Evolutionary conservation across 2,888 invertebrate genomes (phyloP).

Genomic region (Eilema sororculum): DNA sequence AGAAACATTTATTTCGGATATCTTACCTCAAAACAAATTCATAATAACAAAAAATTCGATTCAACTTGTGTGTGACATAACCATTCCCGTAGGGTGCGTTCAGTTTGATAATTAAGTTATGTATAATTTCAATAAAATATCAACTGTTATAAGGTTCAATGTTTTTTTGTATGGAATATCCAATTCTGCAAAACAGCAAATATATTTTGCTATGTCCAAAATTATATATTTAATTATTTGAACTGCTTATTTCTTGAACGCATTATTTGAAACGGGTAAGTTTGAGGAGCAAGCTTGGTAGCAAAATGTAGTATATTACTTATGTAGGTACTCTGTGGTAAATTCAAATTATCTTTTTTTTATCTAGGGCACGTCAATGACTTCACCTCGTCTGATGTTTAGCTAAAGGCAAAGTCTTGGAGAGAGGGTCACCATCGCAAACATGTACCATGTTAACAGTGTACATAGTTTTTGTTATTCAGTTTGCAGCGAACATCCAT

Average conservation of each 20-base stretch:
- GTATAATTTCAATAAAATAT: background rate
- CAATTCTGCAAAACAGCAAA: background rate
- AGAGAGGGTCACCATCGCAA: too few species aligned
- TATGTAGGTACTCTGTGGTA: too few species aligned
- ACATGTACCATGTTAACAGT: too few species aligned
- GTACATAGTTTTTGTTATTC: too few species aligned
- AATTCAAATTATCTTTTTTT: too few species aligned
- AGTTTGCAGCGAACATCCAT: too few species aligned
- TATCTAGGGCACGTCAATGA: too few species aligned
- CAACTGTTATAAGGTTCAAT: background rate
- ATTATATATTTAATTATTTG: too few species aligned
- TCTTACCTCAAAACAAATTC: constrained; percentile 73
- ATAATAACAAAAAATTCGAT: constrained; percentile 66
- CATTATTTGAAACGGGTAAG: too few species aligned
- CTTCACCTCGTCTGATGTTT: too few species aligned
- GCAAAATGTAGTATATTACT: too few species aligned
- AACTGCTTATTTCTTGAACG: background rate
- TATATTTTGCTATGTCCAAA: background rate
- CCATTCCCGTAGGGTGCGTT: constrained; percentile 53
- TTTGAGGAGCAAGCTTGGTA: background rate
- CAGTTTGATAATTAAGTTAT: constrained; percentile 8
- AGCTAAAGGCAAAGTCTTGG: too few species aligned
- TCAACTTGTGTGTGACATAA: constrained; percentile 81
- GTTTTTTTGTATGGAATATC: background rate
- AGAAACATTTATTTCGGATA: constrained; percentile 12